Evolutionary conservation across 2,888 invertebrate genomes (phyloP), one percentile per base, ranked within the genome.

Genomic region (Auanema freiburgensis): DNA sequence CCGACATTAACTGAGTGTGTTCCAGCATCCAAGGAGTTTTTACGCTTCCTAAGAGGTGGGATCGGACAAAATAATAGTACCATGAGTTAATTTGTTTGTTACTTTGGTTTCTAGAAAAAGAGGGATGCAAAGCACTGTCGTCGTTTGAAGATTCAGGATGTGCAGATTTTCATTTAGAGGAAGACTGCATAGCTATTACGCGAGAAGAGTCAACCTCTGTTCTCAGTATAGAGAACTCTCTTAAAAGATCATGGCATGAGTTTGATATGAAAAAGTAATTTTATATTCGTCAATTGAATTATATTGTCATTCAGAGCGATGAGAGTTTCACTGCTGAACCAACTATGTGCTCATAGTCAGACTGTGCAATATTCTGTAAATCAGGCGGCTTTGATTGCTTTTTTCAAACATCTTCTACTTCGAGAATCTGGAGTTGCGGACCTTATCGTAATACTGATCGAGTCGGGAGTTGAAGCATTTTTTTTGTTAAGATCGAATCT

Each of bases 11-110:
- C 33, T 5, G 33, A 33, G 33, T 49, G 40, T 25, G 24, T 65
- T 67, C 24, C 58, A 73, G 71, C 61, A 33, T 52, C 52, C 12
- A 59, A 52, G 23, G 5, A 24, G 12, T 59, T 59, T 51, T 23
- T 52, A 14, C 21, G 53, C 1, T 59, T 52, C 16, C 53, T 59
- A 33, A 52, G 51, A 23, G 59, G 59, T 59, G 42, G n/a, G n/a
- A n/a, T n/a, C n/a, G n/a, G 14, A 44, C 53, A 43, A 11, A 3
- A 23, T 52, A 43, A 40, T 4, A 8, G 11, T 11, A 2, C n/a
- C 18, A 51, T 25, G 11, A 21, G 18, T n/a, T 33, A 21, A 10
- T n/a, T 4, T 46, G 16, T 3, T n/a, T n/a, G 3, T n/a, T 46
- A 2, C 3, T 46, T 5, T 2, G 18, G 18, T 46, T 8, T 16